Conservation (phyloP, 1,140 invertebrate genomes). For the Megathymus violae region DNA sequence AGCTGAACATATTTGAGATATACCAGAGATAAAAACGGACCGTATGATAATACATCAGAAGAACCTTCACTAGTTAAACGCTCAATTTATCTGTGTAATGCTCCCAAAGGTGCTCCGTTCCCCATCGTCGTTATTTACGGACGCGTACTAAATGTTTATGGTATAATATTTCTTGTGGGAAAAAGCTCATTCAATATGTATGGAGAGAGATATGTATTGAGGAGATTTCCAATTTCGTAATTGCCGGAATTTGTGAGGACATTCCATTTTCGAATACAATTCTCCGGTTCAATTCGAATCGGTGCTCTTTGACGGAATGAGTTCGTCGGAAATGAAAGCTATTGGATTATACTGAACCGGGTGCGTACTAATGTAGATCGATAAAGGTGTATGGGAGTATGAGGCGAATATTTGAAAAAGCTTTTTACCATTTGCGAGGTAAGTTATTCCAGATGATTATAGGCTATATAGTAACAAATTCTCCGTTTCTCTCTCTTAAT, state of each 20-base stretch:
- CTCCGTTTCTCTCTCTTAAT: no score
- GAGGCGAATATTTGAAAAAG: no score
- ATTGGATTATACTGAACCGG: background rate
- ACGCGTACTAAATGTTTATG: slow-evolving; percentile 9
- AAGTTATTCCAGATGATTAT: no score
- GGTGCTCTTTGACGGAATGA: background rate
- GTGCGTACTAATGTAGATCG: background rate
- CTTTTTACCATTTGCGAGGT: no score
- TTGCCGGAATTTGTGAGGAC: slow-evolving; percentile 20
- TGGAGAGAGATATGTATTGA: slow-evolving; percentile 17
- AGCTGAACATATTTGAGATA: no score
- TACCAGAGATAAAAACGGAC: no score
- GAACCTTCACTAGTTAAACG: background rate
- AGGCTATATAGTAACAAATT: no score
- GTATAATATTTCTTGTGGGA: slow-evolving; percentile 41
- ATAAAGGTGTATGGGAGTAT: no score
- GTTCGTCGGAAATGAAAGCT: background rate
- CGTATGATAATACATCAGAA: slow-evolving; percentile 10
- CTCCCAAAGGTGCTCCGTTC: background rate
- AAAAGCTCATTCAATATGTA: slow-evolving; percentile 51
- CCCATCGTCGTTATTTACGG: slow-evolving; percentile 1
- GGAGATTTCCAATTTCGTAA: slow-evolving; percentile 14
- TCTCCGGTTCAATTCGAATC: slow-evolving; percentile 2
- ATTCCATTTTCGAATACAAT: slow-evolving; percentile 6
- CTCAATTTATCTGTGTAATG: slow-evolving; percentile 14